Conservation (phyloP, 1,140 invertebrate species). For the Diachasma alloeum region DNA sequence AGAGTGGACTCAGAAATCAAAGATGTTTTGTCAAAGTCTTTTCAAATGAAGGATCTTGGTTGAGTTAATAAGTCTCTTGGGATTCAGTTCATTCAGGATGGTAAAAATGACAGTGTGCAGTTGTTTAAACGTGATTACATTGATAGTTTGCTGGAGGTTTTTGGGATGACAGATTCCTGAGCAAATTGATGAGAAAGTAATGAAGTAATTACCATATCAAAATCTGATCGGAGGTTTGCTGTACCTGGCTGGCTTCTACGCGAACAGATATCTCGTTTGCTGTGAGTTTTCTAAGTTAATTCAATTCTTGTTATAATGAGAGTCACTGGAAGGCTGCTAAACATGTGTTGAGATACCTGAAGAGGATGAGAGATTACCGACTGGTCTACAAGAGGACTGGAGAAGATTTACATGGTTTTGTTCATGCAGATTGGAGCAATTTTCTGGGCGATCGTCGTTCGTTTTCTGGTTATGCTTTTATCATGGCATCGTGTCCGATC, state of each 20-base stretch:
- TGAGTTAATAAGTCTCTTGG: constrained; percentile 18
- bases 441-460: too few species aligned
- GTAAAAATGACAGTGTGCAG: not conserved
- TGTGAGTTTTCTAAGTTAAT: too few species aligned
- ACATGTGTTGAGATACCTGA: not conserved
- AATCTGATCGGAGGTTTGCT: too few species aligned
- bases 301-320: not conserved
- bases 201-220: not conserved
- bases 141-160: not conserved
- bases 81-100: constrained; percentile 21
- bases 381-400: not conserved
- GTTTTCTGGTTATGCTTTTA: too few species aligned
- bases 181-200: not conserved
- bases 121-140: too few species aligned
- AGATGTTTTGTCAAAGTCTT: too few species aligned
- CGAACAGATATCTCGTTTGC: too few species aligned
- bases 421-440: not conserved
- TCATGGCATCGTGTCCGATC: too few species aligned
- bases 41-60: constrained; percentile 30
- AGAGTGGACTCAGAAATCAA: constrained; percentile 9
- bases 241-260: too few species aligned
- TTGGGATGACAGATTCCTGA: not conserved
- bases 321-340: not conserved
- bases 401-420: too few species aligned
- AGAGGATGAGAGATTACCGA: not conserved